Conservation (phyloP, 92 coral and sea anemone species). For the Siderastrea radians region DNA sequence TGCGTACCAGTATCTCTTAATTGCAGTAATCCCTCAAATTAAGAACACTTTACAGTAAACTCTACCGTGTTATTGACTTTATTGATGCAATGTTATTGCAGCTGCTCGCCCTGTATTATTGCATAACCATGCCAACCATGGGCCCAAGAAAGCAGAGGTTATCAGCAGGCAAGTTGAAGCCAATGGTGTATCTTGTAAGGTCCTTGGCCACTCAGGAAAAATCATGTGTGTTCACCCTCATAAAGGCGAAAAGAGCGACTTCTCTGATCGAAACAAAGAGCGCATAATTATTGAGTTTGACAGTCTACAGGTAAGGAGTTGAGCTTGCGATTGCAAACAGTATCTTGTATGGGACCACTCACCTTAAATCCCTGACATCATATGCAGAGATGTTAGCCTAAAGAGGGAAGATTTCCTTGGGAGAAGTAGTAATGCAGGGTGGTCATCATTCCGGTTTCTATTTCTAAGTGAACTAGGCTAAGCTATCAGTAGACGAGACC, state of each 20-base stretch:
- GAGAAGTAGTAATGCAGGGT: too few species aligned
- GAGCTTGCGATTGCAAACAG: not conserved
- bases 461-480: too few species aligned
- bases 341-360: too few species aligned
- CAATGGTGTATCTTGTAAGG: conserved; percentile 44
- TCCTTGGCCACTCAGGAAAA: conserved; percentile 8
- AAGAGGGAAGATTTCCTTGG: too few species aligned
- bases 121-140: not conserved
- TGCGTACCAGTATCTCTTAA: too few species aligned
- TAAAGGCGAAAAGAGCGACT: conserved; percentile 5
- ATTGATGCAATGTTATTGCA: not conserved
- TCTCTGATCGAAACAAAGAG: not conserved
- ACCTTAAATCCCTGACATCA: too few species aligned
- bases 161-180: conserved; percentile 10
- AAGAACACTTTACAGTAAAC: not conserved
- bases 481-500: too few species aligned
- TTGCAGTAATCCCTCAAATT: too few species aligned
- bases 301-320: conserved; percentile 2
- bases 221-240: conserved; percentile 34
- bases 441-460: too few species aligned
- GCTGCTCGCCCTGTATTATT: not conserved
- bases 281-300: conserved; percentile 30
- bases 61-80: not conserved
- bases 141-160: not conserved
- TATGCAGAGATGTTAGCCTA: too few species aligned